Evolutionary conservation across 2,113 vertebrate species (phyloP).

Genomic region (Ochotona princeps): DNA sequence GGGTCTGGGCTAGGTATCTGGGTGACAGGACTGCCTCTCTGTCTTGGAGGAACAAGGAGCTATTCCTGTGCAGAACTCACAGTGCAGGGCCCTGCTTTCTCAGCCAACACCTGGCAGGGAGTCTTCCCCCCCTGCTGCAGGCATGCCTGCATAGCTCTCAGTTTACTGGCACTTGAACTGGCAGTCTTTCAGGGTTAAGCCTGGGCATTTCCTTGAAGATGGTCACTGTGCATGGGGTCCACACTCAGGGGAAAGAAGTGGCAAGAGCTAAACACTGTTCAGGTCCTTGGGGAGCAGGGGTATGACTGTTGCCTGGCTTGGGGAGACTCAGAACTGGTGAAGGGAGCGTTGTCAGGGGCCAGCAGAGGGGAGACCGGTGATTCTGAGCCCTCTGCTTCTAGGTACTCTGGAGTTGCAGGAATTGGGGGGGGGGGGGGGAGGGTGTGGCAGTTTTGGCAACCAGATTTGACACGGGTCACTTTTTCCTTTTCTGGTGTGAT

Average conservation of each 20-base stretch:
- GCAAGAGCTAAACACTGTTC: not conserved
- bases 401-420: not conserved
- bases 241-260: no score
- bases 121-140: not conserved
- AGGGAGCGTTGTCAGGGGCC: not conserved
- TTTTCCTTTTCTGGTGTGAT: not conserved
- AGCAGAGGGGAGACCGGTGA: not conserved
- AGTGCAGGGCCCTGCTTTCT: conserved; percentile 12
- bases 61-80: not conserved
- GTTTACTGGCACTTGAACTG: conserved; percentile 6
- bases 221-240: not conserved
- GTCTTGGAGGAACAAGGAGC: not conserved
- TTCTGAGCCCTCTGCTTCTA: not conserved
- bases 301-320: not conserved
- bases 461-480: not conserved
- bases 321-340: not conserved
- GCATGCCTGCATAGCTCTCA: conserved; percentile 35
- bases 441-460: not conserved
- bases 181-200: conserved; percentile 29
- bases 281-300: not conserved
- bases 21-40: not conserved
- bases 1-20: not conserved
- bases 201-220: not conserved
- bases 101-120: not conserved
- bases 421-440: not conserved